Evolutionary conservation across 2,113 vertebrate species (phyloP), one percentile per base, ranked within the genome.

Genomic region (Peromyscus maniculatus): DNA sequence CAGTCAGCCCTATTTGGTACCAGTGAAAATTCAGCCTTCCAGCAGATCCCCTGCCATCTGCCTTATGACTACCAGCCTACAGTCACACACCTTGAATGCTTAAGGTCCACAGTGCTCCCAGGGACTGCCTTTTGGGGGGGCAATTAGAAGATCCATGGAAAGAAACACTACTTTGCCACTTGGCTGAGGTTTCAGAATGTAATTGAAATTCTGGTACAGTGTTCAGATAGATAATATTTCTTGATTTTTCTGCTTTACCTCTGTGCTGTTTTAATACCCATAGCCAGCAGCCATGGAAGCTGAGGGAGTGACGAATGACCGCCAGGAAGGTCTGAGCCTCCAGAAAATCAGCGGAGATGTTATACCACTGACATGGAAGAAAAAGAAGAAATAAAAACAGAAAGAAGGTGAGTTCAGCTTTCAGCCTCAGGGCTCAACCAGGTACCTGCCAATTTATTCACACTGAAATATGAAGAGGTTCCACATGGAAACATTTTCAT

Each of bases 81-180:
- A 93, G 96, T 97, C 87, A 11, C 5, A 97, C 92, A 97, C 71
- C 95, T 97, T 95, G 93, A 98, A 97, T 96, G 92, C 97, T 98
- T 98, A 90, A 96, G 90, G 96, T 86, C 94, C 13, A 79, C 95
- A 93, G 19, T 43, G 3, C 93, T 98, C 97, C 91, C 97, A 96
- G 94, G 95, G 97, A 49, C 80, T 97, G 84, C 49, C 96, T 97
- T 87, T 98, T 52, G 39, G 39, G 39, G 39, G 36, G 96, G 72
- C 98, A 98, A 98, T 98, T 98, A 98, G 95, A 94, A 96, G 79
- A 98, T 69, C 94, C 97, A 59, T 91, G 91, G 98, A 96, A 98
- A 98, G 95, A 97, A 98, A 98, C 95, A 87, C 94, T 95, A 75
- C 71, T 97, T 98, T 98, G 89, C 94, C 93, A 95, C 89, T 93